Conservation (phyloP, 2,888 invertebrate species). For the Limnephilus marmoratus region DNA sequence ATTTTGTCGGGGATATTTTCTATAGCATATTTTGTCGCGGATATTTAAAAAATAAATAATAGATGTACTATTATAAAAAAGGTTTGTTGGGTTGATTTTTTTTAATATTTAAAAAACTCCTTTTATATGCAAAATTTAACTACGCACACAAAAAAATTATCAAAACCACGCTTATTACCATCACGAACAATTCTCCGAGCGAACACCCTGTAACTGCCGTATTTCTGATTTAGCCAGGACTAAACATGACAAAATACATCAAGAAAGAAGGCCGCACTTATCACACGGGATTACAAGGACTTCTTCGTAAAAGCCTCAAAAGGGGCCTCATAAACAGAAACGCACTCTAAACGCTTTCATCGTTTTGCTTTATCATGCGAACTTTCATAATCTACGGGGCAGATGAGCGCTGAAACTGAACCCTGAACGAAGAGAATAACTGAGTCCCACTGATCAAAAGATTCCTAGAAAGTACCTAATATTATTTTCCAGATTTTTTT, state of each 20-base stretch:
- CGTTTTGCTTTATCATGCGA: neutral
- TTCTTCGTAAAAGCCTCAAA: neutral
- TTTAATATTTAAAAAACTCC: too few species aligned
- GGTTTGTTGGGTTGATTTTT: too few species aligned
- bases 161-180: too few species aligned
- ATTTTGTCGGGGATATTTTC: too few species aligned
- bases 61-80: too few species aligned
- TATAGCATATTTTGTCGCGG: too few species aligned
- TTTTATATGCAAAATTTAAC: too few species aligned
- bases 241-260: neutral
- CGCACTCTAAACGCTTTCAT: slow-evolving; percentile 2
- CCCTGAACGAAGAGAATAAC: neutral
- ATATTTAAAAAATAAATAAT: too few species aligned
- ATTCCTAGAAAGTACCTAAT: neutral
- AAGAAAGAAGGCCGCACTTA: neutral
- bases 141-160: too few species aligned
- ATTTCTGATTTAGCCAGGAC: neutral
- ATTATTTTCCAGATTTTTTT: too few species aligned
- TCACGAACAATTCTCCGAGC: too few species aligned
- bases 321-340: neutral
- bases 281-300: neutral
- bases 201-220: too few species aligned
- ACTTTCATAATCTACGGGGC: neutral
- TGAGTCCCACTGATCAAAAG: neutral
- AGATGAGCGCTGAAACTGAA: neutral